Percentiles rank a stretch among this genome's conserved stretches.
These are phyloP conservation scores for Sthenelais limicola DNA, from an alignment of 2,888 invertebrate species.

Conservation along the genomic window DNA sequence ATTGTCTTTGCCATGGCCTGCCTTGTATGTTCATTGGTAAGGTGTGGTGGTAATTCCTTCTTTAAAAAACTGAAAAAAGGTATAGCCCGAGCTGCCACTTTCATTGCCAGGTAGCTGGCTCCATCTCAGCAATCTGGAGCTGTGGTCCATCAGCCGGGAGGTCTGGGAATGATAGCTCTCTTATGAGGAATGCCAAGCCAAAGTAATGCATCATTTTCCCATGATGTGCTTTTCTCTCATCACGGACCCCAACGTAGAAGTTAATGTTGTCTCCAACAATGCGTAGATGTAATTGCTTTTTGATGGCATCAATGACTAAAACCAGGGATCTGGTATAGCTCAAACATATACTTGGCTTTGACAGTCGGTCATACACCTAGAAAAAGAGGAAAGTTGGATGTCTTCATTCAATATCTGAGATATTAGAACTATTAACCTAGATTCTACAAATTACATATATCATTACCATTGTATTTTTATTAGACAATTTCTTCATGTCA, in stretches of 20 bases:
- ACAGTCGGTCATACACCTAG: too few relatives aligned
- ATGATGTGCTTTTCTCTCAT: neutral
- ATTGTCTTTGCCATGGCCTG: too few relatives aligned
- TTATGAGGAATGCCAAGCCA: constrained; percentile 7
- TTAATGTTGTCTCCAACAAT: constrained; percentile 26
- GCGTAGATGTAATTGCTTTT: neutral
- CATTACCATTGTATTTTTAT: too few relatives aligned
- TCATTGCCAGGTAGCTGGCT: constrained; percentile 3
- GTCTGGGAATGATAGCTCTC: neutral
- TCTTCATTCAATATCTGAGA: too few relatives aligned
- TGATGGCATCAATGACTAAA: constrained; percentile 5
- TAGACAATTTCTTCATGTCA: too few relatives aligned
- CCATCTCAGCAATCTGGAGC: neutral
- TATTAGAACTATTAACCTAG: too few relatives aligned
- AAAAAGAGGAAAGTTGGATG: too few relatives aligned
- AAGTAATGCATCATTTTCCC: constrained; percentile 7
- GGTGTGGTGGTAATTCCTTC: neutral
- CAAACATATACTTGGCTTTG: too few relatives aligned
- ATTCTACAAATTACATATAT: too few relatives aligned
- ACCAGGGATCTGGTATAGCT: too few relatives aligned
- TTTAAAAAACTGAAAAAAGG: constrained; percentile 1
- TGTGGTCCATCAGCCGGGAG: neutral
- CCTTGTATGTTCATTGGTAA: too few relatives aligned
- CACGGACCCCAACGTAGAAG: constrained; percentile 15
- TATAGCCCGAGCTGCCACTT: constrained; percentile 9